These are phyloP conservation scores for Nothoprocta perdicaria DNA, from an alignment of 2,113 vertebrate genomes.

Conservation along the genomic window DNA sequence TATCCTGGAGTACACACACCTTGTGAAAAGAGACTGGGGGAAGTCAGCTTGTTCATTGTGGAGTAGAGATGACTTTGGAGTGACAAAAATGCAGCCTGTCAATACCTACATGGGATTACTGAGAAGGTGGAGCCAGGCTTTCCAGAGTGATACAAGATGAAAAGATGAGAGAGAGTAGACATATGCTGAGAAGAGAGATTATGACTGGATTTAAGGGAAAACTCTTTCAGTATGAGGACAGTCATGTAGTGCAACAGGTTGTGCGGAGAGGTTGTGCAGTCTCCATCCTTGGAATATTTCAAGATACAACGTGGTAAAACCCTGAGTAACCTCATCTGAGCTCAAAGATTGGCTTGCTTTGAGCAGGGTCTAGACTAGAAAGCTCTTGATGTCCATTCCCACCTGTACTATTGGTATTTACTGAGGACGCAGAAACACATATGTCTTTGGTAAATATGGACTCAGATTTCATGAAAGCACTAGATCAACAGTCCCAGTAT, in stretches of 20 bases:
- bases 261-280: neutral
- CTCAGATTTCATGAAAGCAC: neutral
- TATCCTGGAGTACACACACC: accelerated
- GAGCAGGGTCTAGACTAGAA: neutral
- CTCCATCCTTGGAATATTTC: neutral
- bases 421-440: neutral
- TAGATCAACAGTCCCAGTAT: neutral
- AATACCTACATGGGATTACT: neutral
- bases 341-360: neutral
- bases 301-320: neutral
- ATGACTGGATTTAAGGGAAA: neutral
- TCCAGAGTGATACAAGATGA: neutral
- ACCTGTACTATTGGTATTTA: neutral
- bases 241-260: neutral
- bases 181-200: neutral
- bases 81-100: neutral
- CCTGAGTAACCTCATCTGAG: neutral
- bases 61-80: neutral
- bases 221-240: neutral
- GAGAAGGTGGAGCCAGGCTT: neutral
- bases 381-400: neutral
- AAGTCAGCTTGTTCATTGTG: neutral
- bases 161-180: neutral
- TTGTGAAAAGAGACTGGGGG: neutral
- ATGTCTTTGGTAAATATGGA: neutral